Evolutionary conservation across 2,797 vertebrate genomes (phyloP).

Genomic region (Enteromius mattozi): DNA sequence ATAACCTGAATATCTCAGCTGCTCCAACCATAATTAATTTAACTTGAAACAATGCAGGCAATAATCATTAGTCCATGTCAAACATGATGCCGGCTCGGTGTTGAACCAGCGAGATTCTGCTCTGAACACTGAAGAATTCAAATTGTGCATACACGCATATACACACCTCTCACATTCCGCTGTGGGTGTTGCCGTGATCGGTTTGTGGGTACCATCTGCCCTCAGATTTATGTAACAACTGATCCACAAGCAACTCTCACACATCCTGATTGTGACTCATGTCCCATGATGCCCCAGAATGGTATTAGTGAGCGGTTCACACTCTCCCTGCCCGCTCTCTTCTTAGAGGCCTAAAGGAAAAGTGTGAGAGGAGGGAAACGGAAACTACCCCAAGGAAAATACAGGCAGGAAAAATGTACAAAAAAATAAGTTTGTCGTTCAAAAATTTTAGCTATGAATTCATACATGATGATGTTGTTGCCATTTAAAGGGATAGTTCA

Average conservation of each 20-base stretch:
- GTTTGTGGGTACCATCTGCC: constrained; percentile 62
- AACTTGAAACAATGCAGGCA: constrained; percentile 13
- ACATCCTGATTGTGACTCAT: constrained; percentile 57
- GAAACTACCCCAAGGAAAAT: background rate
- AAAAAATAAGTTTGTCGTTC: background rate
- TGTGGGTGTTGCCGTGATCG: constrained; percentile 56
- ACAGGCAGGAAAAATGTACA: background rate
- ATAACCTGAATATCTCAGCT: background rate
- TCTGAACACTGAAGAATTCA: constrained; percentile 38
- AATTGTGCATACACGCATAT: constrained; percentile 20
- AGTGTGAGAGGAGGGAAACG: constrained; percentile 21
- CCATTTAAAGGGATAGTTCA: background rate
- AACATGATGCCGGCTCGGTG: constrained; percentile 8
- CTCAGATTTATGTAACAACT: constrained; percentile 60
- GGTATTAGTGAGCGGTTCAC: constrained; percentile 50
- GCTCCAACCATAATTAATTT: constrained; percentile 20
- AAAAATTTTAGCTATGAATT: background rate
- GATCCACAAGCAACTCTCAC: constrained; percentile 59
- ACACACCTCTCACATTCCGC: constrained; percentile 47
- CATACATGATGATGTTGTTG: background rate
- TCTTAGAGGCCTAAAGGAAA: constrained; percentile 40
- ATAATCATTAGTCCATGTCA: constrained; percentile 27
- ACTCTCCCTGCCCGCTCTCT: constrained; percentile 22
- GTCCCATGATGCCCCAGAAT: constrained; percentile 52
- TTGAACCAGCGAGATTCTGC: constrained; percentile 32